phyloP scores from a whole-genome alignment of 2,797 vertebrate genomes.

The Avahi laniger region DNA sequence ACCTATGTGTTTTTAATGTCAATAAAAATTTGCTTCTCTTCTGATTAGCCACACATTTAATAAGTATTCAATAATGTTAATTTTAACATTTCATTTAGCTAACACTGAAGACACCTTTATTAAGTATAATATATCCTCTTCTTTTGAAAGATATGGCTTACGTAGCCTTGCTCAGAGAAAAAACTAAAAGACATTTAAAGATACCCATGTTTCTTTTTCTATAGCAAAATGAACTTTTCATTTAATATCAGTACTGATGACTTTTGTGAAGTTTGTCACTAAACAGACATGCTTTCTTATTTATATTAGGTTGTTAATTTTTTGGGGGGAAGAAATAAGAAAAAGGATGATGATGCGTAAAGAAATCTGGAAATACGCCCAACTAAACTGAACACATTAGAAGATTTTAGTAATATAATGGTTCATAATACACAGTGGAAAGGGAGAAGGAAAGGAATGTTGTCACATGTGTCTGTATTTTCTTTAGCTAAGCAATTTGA shows the following conservation, averaged over 20 bases:
- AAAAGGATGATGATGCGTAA: not conserved
- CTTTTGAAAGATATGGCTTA: not conserved
- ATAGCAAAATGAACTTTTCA: conserved; percentile 6
- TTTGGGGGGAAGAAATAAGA: not conserved
- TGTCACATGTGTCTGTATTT: not conserved
- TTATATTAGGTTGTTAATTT: not conserved
- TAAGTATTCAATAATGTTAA: not conserved
- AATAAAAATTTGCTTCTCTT: not conserved
- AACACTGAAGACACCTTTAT: not conserved
- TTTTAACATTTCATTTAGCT: not conserved
- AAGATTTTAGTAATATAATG: not conserved
- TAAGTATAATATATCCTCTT: not conserved
- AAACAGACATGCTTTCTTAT: not conserved
- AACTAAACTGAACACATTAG: not conserved
- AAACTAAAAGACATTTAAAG: not conserved
- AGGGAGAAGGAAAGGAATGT: not conserved
- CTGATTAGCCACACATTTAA: not conserved
- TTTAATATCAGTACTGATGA: not conserved
- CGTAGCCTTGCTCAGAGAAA: not conserved
- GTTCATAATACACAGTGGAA: not conserved
- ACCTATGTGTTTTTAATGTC: not conserved
- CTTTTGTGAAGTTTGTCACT: not conserved
- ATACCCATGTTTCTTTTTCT: not conserved
- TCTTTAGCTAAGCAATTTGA: not conserved
- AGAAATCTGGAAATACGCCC: not conserved